Conservation (phyloP, 1,140 invertebrate genomes). For the Harpegnathos saltator region DNA sequence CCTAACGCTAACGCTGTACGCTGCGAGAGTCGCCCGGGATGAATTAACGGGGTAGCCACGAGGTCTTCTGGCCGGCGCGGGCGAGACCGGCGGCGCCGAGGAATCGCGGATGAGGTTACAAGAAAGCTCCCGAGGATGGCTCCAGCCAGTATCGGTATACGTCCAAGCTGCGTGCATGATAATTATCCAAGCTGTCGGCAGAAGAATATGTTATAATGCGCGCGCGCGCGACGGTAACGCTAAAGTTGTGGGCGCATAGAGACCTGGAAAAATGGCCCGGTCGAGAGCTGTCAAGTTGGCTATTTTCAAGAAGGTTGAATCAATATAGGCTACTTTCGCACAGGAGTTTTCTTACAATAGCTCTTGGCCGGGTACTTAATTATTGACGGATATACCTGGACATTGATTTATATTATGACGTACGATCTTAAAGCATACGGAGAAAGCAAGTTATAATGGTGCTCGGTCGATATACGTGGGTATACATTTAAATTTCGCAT, state of each 20-base stretch:
- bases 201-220: not conserved
- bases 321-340: conserved; percentile 51
- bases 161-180: not conserved
- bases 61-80: too few relatives aligned
- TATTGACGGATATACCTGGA: conserved; percentile 25
- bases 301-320: conserved; percentile 58
- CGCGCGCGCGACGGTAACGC: not conserved
- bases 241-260: not conserved
- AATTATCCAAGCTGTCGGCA: conserved; percentile 5
- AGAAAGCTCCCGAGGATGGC: not conserved
- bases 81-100: too few relatives aligned
- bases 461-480: conserved; percentile 50
- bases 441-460: conserved; percentile 51
- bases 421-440: conserved; percentile 42
- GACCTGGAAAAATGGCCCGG: not conserved
- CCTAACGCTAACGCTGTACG: not conserved
- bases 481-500: conserved; percentile 41
- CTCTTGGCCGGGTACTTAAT: conserved; percentile 12
- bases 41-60: too few relatives aligned
- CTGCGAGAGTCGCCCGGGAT: not conserved
- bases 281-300: conserved; percentile 27
- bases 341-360: conserved; percentile 53
- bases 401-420: conserved; percentile 60
- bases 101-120: too few relatives aligned
- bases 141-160: not conserved